A percentile compares a stretch with the other conserved stretches of the same genome.
Evolutionary conservation across 2,113 vertebrate genomes (phyloP).

Genomic region (Muntiacus muntjak): DNA sequence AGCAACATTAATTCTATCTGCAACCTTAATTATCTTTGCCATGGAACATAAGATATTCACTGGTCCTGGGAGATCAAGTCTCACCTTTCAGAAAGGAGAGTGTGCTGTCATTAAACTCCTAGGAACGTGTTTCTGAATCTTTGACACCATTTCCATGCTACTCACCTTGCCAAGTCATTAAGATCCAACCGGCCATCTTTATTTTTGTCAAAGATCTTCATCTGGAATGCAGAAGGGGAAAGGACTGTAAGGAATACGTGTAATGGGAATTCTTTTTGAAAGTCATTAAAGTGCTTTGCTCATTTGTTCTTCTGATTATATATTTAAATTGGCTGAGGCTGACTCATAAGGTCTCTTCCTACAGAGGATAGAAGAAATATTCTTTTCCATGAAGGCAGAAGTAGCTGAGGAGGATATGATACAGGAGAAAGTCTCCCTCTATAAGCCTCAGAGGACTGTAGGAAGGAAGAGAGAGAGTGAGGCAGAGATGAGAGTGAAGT

Average conservation of each 20-base stretch:
- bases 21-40: not conserved
- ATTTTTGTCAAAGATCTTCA: conserved; percentile 98
- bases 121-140: not conserved
- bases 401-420: not conserved
- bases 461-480: not conserved
- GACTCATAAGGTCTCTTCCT: not conserved
- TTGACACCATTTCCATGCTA: not conserved
- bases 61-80: not conserved
- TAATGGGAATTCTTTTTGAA: not conserved
- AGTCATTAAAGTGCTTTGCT: not conserved
- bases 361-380: not conserved
- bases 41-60: not conserved
- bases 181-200: conserved; percentile 95
- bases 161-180: conserved; percentile 94
- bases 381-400: not conserved
- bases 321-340: not conserved
- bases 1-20: not conserved
- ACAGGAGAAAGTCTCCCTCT: not conserved
- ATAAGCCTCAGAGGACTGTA: not conserved
- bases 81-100: not conserved
- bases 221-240: conserved; percentile 82
- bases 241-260: not conserved
- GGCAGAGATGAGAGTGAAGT: not conserved
- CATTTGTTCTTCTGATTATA: not conserved
- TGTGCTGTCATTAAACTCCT: not conserved